phyloP scores from a whole-genome alignment of 1,140 invertebrate genomes.

The Calliphora vicina region DNA sequence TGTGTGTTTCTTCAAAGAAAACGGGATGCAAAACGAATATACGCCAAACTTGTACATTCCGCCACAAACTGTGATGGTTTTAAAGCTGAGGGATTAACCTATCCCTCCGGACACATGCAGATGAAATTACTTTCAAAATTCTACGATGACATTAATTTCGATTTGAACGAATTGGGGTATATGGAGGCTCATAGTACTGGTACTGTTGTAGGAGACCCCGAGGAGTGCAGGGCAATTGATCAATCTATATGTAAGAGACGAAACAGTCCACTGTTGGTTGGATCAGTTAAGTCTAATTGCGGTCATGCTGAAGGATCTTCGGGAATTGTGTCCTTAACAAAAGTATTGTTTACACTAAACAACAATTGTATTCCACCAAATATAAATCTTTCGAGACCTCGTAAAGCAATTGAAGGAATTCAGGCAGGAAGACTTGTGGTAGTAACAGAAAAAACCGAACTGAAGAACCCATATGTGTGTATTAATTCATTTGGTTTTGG shows the following conservation, averaged over 20 bases:
- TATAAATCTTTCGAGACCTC: slow-evolving; percentile 77
- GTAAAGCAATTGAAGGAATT: slow-evolving; percentile 77
- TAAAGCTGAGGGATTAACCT: slow-evolving; percentile 90
- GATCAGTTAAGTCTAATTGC: slow-evolving; percentile 92
- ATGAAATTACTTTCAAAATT: slow-evolving; percentile 81
- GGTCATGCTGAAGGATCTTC: slow-evolving; percentile 93
- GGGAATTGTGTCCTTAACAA: slow-evolving; percentile 83
- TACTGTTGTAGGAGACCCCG: slow-evolving; percentile 82
- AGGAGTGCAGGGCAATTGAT: slow-evolving; percentile 88
- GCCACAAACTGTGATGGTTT: slow-evolving; percentile 88
- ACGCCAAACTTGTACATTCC: slow-evolving; percentile 67
- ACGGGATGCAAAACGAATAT: slow-evolving; percentile 79
- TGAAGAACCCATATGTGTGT: slow-evolving; percentile 70
- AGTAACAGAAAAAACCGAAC: slow-evolving; percentile 72
- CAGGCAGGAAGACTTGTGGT: slow-evolving; percentile 75
- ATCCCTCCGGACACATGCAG: slow-evolving; percentile 86
- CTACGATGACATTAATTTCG: slow-evolving; percentile 83
- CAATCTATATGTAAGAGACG: slow-evolving; percentile 79
- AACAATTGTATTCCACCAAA: slow-evolving; percentile 80
- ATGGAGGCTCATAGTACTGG: slow-evolving; percentile 95
- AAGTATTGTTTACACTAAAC: slow-evolving; percentile 80
- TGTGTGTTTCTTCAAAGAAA: slow-evolving; percentile 84
- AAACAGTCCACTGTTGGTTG: slow-evolving; percentile 77
- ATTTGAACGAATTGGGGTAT: slow-evolving; percentile 76
- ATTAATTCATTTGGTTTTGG: slow-evolving; percentile 89